These are phyloP conservation scores for Tachysurus vachellii DNA, from an alignment of 2,113 vertebrate genomes.

Conservation along the genomic window DNA sequence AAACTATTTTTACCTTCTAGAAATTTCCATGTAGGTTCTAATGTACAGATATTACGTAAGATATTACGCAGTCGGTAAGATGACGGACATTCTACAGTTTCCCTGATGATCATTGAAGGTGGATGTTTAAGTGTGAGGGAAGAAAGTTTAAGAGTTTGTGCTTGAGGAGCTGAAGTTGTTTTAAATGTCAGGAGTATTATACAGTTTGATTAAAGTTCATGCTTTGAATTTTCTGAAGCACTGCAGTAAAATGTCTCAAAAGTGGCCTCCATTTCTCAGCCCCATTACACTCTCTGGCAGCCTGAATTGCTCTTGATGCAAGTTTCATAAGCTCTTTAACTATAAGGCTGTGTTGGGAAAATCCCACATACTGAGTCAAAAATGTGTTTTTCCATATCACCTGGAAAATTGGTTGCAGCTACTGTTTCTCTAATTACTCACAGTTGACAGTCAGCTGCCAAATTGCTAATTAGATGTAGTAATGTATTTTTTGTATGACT, in stretches of 20 bases:
- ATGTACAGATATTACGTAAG: no score
- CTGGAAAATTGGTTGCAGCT: neutral
- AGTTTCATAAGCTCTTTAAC: slow-evolving; percentile 3
- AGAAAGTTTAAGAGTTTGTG: neutral
- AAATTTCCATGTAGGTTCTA: neutral
- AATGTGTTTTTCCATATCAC: neutral
- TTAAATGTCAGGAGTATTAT: neutral
- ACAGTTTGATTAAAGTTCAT: neutral
- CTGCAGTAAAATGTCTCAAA: slow-evolving; percentile 28
- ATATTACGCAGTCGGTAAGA: no score
- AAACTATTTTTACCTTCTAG: neutral
- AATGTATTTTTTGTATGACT: neutral
- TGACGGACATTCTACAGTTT: neutral
- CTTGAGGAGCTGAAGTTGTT: neutral
- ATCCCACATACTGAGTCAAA: neutral
- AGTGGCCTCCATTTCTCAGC: neutral
- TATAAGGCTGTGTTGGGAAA: neutral
- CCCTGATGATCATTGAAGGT: neutral
- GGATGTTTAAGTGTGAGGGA: neutral
- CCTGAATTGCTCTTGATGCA: slow-evolving; percentile 15
- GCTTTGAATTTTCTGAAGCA: neutral
- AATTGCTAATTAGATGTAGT: neutral
- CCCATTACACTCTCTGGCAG: neutral
- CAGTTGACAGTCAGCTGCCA: neutral
- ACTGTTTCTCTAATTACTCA: neutral